phyloP scores from a whole-genome alignment of 2,797 vertebrate species.

The Ptychadena robeensis region DNA sequence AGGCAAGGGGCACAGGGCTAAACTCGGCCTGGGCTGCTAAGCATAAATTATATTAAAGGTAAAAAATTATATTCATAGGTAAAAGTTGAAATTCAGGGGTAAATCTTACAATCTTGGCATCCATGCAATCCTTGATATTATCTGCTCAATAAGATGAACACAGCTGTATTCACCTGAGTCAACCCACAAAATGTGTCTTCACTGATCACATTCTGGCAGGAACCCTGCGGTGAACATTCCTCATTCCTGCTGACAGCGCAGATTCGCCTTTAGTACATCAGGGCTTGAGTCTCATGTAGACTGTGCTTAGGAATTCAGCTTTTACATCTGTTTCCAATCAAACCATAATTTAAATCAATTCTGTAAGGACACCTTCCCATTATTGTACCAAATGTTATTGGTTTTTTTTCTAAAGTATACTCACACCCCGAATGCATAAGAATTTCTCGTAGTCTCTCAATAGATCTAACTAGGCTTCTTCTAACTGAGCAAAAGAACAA shows the following conservation, averaged over 20 bases:
- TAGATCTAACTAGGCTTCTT: constrained; percentile 42
- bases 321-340: constrained; percentile 69
- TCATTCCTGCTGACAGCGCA: background rate
- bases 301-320: constrained; percentile 54
- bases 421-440: constrained; percentile 14
- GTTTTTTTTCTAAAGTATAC: constrained; percentile 53
- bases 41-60: too few species aligned
- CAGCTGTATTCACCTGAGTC: background rate
- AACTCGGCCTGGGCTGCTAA: too few species aligned
- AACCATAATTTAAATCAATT: constrained; percentile 62
- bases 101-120: too few species aligned
- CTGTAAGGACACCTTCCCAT: constrained; percentile 53
- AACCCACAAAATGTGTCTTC: constrained; percentile 3
- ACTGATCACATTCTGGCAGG: background rate
- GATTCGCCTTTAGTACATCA: background rate
- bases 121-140: too few species aligned
- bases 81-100: too few species aligned
- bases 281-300: constrained; percentile 10
- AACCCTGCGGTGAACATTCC: background rate
- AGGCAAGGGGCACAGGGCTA: too few species aligned
- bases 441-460: constrained; percentile 46
- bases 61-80: too few species aligned
- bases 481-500: constrained; percentile 31
- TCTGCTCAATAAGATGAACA: too few species aligned
- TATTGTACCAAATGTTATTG: constrained; percentile 65